These are phyloP conservation scores for Pelobates cultripes DNA, from an alignment of 2,797 vertebrate genomes.

Conservation along the genomic window DNA sequence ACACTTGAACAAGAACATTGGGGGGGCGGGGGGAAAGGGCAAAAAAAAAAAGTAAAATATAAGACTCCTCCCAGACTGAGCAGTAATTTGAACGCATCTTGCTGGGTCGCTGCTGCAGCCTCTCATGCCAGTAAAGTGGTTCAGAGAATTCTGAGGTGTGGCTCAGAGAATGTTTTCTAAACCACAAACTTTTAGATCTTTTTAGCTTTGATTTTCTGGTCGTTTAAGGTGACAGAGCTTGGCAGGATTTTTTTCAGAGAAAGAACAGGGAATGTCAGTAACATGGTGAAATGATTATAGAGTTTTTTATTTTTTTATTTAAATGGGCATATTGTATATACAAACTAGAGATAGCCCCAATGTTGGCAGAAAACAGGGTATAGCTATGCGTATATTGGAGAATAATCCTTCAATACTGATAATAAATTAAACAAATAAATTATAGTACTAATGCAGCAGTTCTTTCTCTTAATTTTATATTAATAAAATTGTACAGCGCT, in stretches of 20 bases:
- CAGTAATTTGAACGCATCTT: slow-evolving; percentile 28
- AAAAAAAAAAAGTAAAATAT: too few relatives aligned
- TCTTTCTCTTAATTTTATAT: too few relatives aligned
- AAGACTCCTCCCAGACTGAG: slow-evolving; percentile 13
- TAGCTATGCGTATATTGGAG: too few relatives aligned
- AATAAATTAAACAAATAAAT: too few relatives aligned
- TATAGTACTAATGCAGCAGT: too few relatives aligned
- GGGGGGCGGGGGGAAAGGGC: too few relatives aligned
- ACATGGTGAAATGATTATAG: slow-evolving; percentile 25
- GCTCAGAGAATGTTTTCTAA: slow-evolving; percentile 29
- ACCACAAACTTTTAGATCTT: slow-evolving; percentile 42
- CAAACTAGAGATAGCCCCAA: not conserved
- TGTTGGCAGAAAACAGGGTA: not conserved
- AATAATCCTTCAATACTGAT: too few relatives aligned
- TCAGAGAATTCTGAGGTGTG: slow-evolving; percentile 31
- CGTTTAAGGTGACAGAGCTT: slow-evolving; percentile 48
- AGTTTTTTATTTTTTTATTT: not conserved
- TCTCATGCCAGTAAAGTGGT: slow-evolving; percentile 28
- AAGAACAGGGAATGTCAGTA: slow-evolving; percentile 1
- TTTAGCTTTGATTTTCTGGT: slow-evolving; percentile 40
- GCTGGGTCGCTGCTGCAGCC: slow-evolving; percentile 7
- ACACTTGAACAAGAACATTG: too few relatives aligned
- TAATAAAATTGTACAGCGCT: too few relatives aligned
- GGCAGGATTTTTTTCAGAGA: slow-evolving; percentile 21
- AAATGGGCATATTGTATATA: slow-evolving; percentile 32